Conservation (phyloP, 2,888 invertebrate genomes). For the Theristus sp. region DNA sequence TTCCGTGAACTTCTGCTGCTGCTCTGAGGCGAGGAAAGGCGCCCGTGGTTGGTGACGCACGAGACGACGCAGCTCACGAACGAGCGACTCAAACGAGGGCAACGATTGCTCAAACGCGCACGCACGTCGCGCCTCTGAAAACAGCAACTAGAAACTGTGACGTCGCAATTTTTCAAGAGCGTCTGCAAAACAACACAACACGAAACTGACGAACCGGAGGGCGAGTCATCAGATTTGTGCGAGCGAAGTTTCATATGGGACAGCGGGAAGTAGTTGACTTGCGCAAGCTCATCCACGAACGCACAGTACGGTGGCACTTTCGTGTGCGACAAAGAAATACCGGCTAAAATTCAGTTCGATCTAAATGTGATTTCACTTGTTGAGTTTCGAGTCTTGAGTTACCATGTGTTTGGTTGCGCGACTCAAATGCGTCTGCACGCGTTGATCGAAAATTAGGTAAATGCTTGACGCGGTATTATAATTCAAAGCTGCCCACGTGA, state of each 20-base stretch:
- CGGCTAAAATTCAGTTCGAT: slow-evolving; percentile 1
- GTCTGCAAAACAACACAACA: too few species aligned
- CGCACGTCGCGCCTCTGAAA: too few species aligned
- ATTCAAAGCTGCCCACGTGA: too few species aligned
- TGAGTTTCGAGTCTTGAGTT: too few species aligned
- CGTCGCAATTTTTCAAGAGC: too few species aligned
- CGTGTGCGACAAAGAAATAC: background rate
- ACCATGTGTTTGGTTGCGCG: background rate
- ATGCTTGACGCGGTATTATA: too few species aligned
- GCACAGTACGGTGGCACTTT: background rate
- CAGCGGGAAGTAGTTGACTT: slow-evolving; percentile 2
- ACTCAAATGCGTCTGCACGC: too few species aligned
- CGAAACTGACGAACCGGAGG: too few species aligned
- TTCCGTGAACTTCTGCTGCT: background rate
- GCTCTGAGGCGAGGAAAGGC: background rate
- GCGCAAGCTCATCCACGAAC: background rate
- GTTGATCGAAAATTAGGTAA: too few species aligned
- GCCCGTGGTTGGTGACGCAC: background rate
- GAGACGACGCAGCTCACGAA: background rate
- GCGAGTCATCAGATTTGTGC: slow-evolving; percentile 1
- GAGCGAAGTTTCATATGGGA: slow-evolving; percentile 6
- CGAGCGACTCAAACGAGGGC: background rate
- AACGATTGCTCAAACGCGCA: background rate
- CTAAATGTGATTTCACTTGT: too few species aligned
- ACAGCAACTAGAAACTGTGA: too few species aligned